Evolutionary conservation across 1,140 invertebrate genomes (phyloP).

Genomic region (Polyergus mexicanus): DNA sequence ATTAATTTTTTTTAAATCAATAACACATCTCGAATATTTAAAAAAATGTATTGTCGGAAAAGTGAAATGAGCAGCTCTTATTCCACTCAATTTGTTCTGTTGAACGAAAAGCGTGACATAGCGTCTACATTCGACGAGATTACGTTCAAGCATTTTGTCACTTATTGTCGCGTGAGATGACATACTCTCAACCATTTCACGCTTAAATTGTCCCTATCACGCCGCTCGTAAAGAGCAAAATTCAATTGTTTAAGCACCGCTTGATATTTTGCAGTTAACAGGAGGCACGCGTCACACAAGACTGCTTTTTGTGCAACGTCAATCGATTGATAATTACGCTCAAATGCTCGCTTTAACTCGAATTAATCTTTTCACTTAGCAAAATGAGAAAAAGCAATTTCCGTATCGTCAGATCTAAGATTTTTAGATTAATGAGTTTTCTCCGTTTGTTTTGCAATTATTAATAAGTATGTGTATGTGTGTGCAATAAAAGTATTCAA

Average conservation of each 20-base stretch:
- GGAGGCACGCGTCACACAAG: conserved; percentile 21
- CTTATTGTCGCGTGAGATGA: conserved; percentile 30
- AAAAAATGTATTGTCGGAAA: background rate
- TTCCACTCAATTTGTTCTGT: background rate
- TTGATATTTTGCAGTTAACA: conserved; percentile 31
- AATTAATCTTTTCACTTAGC: conserved; percentile 7
- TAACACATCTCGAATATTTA: background rate
- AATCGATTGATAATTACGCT: conserved; percentile 50
- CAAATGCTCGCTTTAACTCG: background rate
- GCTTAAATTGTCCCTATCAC: conserved; percentile 37
- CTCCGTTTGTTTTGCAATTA: background rate
- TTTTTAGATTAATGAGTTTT: background rate
- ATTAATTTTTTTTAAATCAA: conserved; percentile 4
- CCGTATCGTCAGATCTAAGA: background rate
- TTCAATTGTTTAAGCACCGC: conserved; percentile 60
- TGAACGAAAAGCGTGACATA: conserved; percentile 19
- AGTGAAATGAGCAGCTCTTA: background rate
- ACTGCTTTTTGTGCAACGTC: background rate
- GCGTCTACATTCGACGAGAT: conserved; percentile 37
- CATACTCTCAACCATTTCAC: conserved; percentile 44
- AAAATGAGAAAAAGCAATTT: background rate
- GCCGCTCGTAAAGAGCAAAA: conserved; percentile 41
- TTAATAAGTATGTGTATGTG: background rate
- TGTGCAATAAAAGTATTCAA: background rate
- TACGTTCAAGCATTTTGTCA: conserved; percentile 26